Conservation (phyloP, 2,113 vertebrate species). For the Bubalus kerabau region DNA sequence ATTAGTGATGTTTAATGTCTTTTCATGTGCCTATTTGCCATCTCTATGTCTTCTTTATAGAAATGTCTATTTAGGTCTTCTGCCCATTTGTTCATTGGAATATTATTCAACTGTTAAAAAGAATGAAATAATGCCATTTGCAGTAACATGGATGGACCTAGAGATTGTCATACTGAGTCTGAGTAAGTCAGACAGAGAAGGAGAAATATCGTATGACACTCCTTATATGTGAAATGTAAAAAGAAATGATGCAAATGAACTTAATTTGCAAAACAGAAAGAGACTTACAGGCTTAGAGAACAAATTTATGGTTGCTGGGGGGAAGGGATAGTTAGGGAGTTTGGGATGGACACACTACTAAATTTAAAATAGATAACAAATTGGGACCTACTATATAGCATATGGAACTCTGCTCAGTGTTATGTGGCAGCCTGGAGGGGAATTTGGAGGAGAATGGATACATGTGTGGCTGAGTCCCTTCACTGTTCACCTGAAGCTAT, state of each 20-base stretch:
- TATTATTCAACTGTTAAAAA: neutral
- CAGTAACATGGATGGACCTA: neutral
- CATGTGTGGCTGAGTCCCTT: neutral
- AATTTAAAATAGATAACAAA: neutral
- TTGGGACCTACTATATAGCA: neutral
- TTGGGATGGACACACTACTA: neutral
- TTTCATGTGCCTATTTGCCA: neutral
- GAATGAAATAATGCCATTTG: neutral
- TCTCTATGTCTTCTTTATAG: neutral
- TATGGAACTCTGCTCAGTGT: neutral
- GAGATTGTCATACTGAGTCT: neutral
- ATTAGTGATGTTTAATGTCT: neutral
- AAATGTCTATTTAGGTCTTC: neutral
- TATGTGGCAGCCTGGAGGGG: neutral
- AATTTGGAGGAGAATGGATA: neutral
- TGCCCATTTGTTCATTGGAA: neutral
- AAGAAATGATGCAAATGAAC: neutral
- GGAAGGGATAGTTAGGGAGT: neutral
- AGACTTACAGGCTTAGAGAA: neutral
- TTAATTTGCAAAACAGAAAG: neutral
- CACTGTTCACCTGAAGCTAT: neutral
- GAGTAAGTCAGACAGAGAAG: neutral
- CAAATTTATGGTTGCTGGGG: neutral
- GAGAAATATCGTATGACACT: neutral
- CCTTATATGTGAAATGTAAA: neutral